Conservation (phyloP, 1,140 invertebrate species). For the Drosophila trapezifrons region DNA sequence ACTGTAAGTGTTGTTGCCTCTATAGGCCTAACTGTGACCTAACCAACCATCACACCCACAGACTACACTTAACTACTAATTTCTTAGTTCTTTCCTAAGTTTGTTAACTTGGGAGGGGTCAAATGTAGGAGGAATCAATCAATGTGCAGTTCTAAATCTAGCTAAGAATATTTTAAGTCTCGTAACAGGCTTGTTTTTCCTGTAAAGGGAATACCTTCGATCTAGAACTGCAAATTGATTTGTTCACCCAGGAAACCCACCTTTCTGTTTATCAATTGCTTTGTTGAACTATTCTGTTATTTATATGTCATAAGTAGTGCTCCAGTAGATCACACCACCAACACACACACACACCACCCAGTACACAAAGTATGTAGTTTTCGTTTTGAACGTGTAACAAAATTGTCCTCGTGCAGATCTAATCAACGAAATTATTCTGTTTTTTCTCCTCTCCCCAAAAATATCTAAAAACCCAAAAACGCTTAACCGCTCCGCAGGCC, state of each 20-base stretch:
- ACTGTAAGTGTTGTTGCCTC: slow-evolving; percentile 71
- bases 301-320: slow-evolving; percentile 55
- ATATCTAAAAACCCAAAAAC: slow-evolving; percentile 29
- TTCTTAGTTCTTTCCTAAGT: slow-evolving; percentile 2
- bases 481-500: slow-evolving; percentile 76
- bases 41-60: slow-evolving; percentile 39
- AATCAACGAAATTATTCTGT: slow-evolving; percentile 62
- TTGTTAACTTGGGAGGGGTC: neutral
- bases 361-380: slow-evolving; percentile 66
- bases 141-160: neutral
- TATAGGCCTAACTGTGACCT: slow-evolving; percentile 26
- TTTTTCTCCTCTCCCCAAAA: slow-evolving; percentile 60
- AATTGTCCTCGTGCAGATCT: slow-evolving; percentile 58
- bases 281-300: slow-evolving; percentile 48
- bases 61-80: slow-evolving; percentile 36
- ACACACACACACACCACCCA: slow-evolving; percentile 46
- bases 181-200: neutral
- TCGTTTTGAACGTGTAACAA: slow-evolving; percentile 49
- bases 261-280: slow-evolving; percentile 21
- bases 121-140: neutral
- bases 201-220: neutral
- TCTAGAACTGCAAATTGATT: neutral
- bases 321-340: slow-evolving; percentile 59
- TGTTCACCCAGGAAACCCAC: neutral
- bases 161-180: neutral